Evolutionary conservation across 2,113 vertebrate genomes (phyloP), one percentile per base, ranked within the genome.

Genomic region (Notothenia rossii): DNA sequence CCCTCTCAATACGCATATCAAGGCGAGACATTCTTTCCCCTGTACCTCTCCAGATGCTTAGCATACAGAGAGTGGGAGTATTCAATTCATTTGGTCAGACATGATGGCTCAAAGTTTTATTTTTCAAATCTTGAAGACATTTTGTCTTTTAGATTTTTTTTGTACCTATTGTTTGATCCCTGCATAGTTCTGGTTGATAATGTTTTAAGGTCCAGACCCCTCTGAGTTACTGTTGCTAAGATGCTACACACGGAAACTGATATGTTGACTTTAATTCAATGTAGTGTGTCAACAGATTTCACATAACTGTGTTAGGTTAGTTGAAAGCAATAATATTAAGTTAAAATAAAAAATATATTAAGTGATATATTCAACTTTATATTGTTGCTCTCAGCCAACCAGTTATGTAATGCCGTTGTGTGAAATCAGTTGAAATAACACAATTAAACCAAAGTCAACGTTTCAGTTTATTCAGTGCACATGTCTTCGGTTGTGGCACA

Each of bases 101-200:
- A 18, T 53, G n/a, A 50, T 51, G 58, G 40, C 59, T 46, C 48
- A 68, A 46, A 49, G 12, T 74, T 80, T 80, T 62, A 72, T n/a
- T n/a, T n/a, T n/a, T 84, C 18, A 66, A 70, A 40, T 77, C 66
- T 83, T 46, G 68, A 84, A 79, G 58, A 65, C 56, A 83, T 29
- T 71, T 51, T 69, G 12, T 48, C 56, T 12, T 0, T 43, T 14
- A 74, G 59, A 63, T 68, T 9, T 79, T 25, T 46, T 45, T 40
- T 60, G 25, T n/a, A 77, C 60, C 55, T 62, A n/a, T 36, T 58
- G 10, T 72, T 68, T 69, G 59, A 74, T 63, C 15, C 59, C 10
- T 64, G 29, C 22, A 36, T 58, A 61, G 43, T 46, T 76, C 22
- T 10, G 20, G 3, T n/a, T 48, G 3, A 64, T 33, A 0, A 5